Evolutionary conservation across 2,888 invertebrate genomes (phyloP), one percentile per base, ranked within the genome.

Genomic region (Leptinotarsa haldemani): DNA sequence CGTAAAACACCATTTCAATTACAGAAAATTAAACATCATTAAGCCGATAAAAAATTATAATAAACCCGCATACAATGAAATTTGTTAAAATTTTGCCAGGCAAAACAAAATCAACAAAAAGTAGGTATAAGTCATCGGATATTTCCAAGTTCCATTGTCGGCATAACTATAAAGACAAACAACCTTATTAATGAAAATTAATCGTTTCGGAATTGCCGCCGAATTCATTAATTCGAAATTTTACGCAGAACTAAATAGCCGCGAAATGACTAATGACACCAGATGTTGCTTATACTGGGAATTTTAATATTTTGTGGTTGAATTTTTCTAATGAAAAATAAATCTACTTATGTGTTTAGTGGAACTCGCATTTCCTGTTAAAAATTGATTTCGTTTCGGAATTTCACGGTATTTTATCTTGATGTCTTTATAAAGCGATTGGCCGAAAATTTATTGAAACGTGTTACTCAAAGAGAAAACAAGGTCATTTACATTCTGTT

Each of bases 171-270:
- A 16, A 20, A 22, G 20, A 53, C 52, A 53, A 48, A 61, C 56
- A 64, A 65, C 47, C 66, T 68, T 47, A 77, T 80, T 78, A 74
- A 79, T 74, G 78, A 73, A 70, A 77, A 80, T 80, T 80, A 79
- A 80, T 79, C 76, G 78, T 78, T 74, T 77, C 74, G 71, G 73
- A 80, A 80, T 78, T 78, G 79, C 80, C 79, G 80, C 78, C 76
- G 71, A 78, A 80, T 80, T 77, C 76, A 80, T 79, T 76, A 80
- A 77, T 74, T 74, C 58, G 67, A 69, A 77, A 72, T 79, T 79
- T 79, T 79, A 79, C 79, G 78, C 74, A 71, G 80, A 79, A 80
- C 77, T 77, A 73, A 76, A 75, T 74, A 72, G 74, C 70, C 73
- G 69, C 75, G 72, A 77, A 74, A 80, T 77, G 74, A 76, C 75